phyloP scores from a whole-genome alignment of 2,888 invertebrate species.

The Scelioninae gen. 1 region DNA sequence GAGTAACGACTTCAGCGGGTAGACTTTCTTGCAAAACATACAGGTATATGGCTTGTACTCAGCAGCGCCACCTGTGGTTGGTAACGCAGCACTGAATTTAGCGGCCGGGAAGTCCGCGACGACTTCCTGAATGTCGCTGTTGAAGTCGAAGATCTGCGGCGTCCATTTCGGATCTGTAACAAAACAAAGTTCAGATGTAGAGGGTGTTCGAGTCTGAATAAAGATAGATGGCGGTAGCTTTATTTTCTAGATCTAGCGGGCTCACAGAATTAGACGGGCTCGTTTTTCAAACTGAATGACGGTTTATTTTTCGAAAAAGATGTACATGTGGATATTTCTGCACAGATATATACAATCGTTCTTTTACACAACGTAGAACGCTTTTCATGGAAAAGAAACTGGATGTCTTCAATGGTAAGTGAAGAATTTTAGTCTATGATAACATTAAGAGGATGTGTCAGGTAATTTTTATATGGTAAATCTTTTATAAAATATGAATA shows the following conservation, averaged over 20 bases:
- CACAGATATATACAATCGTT: constrained; percentile 28
- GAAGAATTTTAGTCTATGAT: no score
- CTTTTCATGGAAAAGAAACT: no score
- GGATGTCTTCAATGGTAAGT: no score
- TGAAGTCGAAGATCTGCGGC: constrained; percentile 39
- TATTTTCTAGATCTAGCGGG: no score
- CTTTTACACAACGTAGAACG: constrained; percentile 13
- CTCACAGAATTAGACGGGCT: constrained; percentile 38
- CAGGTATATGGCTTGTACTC: constrained; percentile 75
- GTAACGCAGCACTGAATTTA: constrained; percentile 16
- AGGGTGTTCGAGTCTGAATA: constrained; percentile 12
- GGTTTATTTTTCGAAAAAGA: constrained; percentile 46
- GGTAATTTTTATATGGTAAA: no score
- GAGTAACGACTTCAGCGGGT: constrained; percentile 73
- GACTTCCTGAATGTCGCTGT: constrained; percentile 31
- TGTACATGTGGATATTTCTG: constrained; percentile 25
- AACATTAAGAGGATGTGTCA: no score
- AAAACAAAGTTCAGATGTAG: constrained; percentile 46
- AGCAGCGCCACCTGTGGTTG: constrained; percentile 2
- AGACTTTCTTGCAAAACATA: constrained; percentile 76
- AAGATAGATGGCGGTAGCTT: not conserved
- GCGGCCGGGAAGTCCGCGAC: constrained; percentile 17
- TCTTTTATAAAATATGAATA: no score
- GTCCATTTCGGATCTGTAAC: constrained; percentile 56
- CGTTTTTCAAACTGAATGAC: constrained; percentile 28